phyloP scores from a whole-genome alignment of 2,888 invertebrate species.

The Dryococelus australis region DNA sequence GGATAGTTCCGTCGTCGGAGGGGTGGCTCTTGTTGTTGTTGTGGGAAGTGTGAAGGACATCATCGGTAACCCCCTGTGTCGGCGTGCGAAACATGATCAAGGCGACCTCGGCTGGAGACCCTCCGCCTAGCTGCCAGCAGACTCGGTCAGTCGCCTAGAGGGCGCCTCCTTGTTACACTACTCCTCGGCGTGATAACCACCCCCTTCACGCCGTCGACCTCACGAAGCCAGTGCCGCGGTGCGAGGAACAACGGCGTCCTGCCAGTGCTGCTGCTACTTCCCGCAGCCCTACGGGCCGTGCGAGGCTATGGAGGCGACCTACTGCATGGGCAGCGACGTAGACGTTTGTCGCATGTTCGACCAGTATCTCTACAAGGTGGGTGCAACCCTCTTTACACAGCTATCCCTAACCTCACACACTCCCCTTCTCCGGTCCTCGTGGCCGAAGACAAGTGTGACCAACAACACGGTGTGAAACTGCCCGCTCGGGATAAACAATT shows the following conservation, averaged over 20 bases:
- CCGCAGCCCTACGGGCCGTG: constrained; percentile 34
- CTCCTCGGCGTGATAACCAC: no score
- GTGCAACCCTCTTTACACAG: constrained; percentile 41
- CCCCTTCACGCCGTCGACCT: background rate
- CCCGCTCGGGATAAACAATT: background rate
- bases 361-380: constrained; percentile 71
- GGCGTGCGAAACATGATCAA: constrained; percentile 17
- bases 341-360: constrained; percentile 71
- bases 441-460: background rate
- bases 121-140: background rate
- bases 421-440: background rate
- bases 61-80: background rate
- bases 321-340: constrained; percentile 66
- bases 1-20: no score
- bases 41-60: background rate
- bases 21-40: no score
- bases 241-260: background rate
- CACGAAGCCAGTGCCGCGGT: background rate
- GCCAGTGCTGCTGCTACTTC: constrained; percentile 12
- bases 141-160: no score
- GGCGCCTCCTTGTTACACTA: no score
- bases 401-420: background rate
- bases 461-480: background rate
- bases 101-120: background rate
- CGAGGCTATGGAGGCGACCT: constrained; percentile 66